Evolutionary conservation across 2,113 vertebrate species (phyloP).

Genomic region (Furnarius figulus): DNA sequence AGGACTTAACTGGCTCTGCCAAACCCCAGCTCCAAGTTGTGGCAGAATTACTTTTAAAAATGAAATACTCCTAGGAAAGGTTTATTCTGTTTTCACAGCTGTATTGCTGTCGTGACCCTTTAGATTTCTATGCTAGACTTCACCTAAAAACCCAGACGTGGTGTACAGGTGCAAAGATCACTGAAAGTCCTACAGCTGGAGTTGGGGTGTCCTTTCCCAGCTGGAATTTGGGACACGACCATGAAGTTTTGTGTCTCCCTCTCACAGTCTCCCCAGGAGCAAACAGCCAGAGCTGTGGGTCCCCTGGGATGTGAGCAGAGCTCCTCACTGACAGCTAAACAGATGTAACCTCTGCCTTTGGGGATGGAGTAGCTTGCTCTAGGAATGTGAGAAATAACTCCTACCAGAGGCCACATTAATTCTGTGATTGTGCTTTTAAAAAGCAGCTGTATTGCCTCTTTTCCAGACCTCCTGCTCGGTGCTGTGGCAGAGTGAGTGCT

Average conservation of each 20-base stretch:
- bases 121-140: background rate
- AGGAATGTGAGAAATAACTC: background rate
- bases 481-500: background rate
- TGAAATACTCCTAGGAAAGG: background rate
- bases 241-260: accelerated
- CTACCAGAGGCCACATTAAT: background rate
- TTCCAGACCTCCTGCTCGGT: background rate
- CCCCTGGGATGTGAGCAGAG: background rate
- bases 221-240: background rate
- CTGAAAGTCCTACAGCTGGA: background rate
- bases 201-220: background rate
- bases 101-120: background rate
- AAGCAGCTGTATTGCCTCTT: background rate
- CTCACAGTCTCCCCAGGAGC: background rate
- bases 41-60: background rate
- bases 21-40: background rate
- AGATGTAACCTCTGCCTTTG: background rate
- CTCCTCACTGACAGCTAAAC: background rate
- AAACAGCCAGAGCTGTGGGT: background rate
- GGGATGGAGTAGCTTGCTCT: background rate
- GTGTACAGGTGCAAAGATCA: background rate
- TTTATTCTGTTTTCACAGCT: background rate
- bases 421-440: background rate
- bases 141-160: background rate
- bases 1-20: background rate